Evolutionary conservation across 2,113 vertebrate genomes (phyloP).

Genomic region (Tiliqua scincoides): DNA sequence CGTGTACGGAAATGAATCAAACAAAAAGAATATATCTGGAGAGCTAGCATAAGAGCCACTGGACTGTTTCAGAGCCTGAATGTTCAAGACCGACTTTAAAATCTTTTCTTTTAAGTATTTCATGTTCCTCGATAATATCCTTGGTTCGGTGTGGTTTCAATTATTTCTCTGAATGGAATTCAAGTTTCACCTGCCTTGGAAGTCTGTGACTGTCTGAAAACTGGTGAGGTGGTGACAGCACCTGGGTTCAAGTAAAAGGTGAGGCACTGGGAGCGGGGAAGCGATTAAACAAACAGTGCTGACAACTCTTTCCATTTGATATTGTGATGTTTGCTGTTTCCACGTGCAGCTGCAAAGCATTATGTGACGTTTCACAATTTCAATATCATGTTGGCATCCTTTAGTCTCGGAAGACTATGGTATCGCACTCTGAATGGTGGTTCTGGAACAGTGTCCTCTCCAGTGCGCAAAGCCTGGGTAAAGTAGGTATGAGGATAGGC

Average conservation of each 20-base stretch:
- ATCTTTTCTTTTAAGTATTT: neutral
- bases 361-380: neutral
- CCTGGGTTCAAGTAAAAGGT: neutral
- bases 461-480: too few relatives aligned
- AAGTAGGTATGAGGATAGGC: too few relatives aligned
- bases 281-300: slow-evolving; percentile 3
- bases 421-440: too few relatives aligned
- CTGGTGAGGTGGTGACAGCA: neutral
- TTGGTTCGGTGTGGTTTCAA: neutral
- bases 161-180: slow-evolving; percentile 8
- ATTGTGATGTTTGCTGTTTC: slow-evolving; percentile 9
- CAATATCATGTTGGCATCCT: too few relatives aligned
- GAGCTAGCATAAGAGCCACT: neutral
- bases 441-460: too few relatives aligned
- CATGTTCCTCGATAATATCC: neutral
- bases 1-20: neutral
- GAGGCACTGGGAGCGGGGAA: neutral
- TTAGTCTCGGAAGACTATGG: too few relatives aligned
- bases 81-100: neutral
- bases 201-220: neutral
- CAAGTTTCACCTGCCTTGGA: neutral
- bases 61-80: neutral
- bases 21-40: neutral
- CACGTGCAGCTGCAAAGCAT: neutral
- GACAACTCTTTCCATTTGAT: slow-evolving; percentile 9